Conservation (phyloP, 2,797 vertebrate genomes). For the Semotilus atromaculatus region DNA sequence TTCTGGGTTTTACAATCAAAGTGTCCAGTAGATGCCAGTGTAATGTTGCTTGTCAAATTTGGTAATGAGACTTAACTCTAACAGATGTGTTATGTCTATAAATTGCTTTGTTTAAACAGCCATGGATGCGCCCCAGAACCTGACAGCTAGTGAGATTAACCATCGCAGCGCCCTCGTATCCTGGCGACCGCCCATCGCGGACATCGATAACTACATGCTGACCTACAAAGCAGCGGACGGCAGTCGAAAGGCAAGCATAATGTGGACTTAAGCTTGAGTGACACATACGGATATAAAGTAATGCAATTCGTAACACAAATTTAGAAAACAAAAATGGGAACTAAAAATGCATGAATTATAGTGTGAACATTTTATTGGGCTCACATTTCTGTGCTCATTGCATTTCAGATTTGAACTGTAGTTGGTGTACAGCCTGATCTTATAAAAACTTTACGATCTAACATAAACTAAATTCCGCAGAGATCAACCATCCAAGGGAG, state of each 20-base stretch:
- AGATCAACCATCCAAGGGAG: slow-evolving; percentile 26
- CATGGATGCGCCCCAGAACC: slow-evolving; percentile 90
- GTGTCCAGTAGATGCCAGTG: background rate
- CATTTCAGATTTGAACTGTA: background rate
- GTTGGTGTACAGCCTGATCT: background rate
- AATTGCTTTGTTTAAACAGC: slow-evolving; percentile 74
- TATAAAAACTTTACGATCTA: background rate
- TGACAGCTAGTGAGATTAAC: slow-evolving; percentile 93
- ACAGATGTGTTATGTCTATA: background rate
- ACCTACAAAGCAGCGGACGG: slow-evolving; percentile 89
- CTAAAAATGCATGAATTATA: background rate
- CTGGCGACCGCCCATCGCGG: slow-evolving; percentile 90
- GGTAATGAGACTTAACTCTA: background rate
- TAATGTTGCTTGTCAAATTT: background rate
- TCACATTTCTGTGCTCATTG: background rate
- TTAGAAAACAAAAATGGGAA: background rate
- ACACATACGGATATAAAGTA: background rate
- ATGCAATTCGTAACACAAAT: background rate
- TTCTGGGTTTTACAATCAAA: background rate
- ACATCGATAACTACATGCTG: slow-evolving; percentile 95
- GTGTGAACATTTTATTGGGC: background rate
- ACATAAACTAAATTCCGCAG: background rate
- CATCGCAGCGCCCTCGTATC: slow-evolving; percentile 92
- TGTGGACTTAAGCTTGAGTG: background rate
- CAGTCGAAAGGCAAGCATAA: slow-evolving; percentile 86